Evolutionary conservation across 2,113 vertebrate genomes (phyloP).

Genomic region (Callipepla californica): DNA sequence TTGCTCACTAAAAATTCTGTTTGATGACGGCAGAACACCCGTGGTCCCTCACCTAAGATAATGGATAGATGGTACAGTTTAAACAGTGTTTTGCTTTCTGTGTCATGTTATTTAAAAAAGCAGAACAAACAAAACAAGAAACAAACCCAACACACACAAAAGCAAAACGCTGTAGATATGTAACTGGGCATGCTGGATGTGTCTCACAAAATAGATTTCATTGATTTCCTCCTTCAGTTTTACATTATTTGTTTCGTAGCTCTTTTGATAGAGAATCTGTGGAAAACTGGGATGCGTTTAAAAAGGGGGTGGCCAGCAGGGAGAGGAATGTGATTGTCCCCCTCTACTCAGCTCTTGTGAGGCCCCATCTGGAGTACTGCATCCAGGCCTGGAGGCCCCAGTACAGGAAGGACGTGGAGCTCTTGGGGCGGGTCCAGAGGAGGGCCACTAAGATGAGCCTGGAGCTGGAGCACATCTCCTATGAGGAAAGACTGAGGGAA

Average conservation of each 20-base stretch:
- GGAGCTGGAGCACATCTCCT: no score
- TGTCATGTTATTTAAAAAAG: neutral
- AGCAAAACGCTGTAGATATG: neutral
- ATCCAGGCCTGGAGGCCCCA: no score
- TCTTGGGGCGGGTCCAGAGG: no score
- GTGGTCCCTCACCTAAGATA: neutral
- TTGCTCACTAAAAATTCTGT: neutral
- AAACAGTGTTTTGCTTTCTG: neutral
- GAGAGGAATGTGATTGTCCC: no score
- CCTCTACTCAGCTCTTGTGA: no score
- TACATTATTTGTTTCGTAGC: constrained; percentile 26
- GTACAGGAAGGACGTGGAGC: no score
- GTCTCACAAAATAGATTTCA: constrained; percentile 21
- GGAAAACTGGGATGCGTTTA: neutral
- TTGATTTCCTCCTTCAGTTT: constrained; percentile 41
- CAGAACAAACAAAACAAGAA: neutral
- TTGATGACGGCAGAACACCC: neutral
- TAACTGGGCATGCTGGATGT: neutral
- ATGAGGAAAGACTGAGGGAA: no score
- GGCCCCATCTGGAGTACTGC: no score
- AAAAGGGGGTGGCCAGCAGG: no score
- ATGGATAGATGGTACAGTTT: neutral
- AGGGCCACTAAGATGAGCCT: no score
- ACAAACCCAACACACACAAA: rapidly evolving
- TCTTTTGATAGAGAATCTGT: constrained; percentile 21